Percentiles rank a stretch among this genome's conserved stretches.
Conservation (phyloP, 2,113 vertebrate genomes). For the Excalfactoria chinensis region DNA sequence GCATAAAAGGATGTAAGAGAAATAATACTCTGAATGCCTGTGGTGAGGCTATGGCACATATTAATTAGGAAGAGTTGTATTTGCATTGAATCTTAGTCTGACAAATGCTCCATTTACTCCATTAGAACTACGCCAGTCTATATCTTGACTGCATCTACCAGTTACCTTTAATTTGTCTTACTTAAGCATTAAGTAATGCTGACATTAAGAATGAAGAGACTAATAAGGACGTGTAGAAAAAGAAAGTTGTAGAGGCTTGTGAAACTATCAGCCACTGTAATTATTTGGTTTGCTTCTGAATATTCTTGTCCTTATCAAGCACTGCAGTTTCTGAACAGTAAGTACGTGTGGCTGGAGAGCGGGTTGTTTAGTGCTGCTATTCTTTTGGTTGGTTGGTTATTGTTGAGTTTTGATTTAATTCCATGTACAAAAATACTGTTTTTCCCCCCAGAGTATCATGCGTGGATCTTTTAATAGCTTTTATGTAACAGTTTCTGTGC, state of each 20-base stretch:
- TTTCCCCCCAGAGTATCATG: background rate
- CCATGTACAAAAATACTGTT: background rate
- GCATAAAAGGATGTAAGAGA: background rate
- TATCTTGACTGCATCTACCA: background rate
- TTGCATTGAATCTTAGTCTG: background rate
- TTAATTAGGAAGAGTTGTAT: background rate
- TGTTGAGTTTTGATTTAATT: background rate
- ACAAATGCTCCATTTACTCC: background rate
- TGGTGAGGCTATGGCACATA: background rate
- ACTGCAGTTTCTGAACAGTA: background rate
- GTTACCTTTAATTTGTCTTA: background rate
- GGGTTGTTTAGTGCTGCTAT: background rate
- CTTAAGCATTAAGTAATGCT: background rate
- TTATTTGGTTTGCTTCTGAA: background rate
- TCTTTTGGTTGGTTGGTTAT: background rate
- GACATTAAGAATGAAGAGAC: background rate
- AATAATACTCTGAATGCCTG: background rate
- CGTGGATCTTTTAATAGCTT: background rate
- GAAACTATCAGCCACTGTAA: background rate
- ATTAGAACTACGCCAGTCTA: background rate
- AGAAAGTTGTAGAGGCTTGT: background rate
- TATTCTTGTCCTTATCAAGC: background rate
- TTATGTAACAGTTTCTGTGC: background rate
- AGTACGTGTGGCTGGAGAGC: accelerated
- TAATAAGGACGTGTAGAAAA: background rate